Base-by-base conservation (phyloP, 2,797 vertebrate genomes). In the Amphiprion clarkii region DNA sequence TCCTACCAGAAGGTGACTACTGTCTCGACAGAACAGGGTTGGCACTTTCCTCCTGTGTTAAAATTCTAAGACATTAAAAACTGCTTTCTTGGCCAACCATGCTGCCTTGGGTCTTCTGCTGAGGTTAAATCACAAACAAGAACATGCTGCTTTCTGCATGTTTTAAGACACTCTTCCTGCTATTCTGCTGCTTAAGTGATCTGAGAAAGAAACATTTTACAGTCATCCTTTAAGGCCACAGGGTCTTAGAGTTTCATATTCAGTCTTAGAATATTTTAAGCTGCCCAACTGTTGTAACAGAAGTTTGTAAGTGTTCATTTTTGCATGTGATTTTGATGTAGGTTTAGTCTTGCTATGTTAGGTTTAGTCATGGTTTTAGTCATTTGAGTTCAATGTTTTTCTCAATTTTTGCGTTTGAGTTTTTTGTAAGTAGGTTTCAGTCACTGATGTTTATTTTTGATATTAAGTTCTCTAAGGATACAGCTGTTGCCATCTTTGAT, bases 171-270 rank as follows among this genome's bases (percentile, higher is more conserved):
- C 14, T 21, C 57, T 27, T 65, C 19, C 55, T 72, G 53, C 23
- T 36, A 16, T 67, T 55, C 44, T 27, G 23, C 44, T 52, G 36
- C 42, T 52, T 27, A 67, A 19, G 39, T 60, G 70, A 10, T 67
- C 59, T 64, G 0, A 25, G 17, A 39, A 25, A 25, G 3, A 55
- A 11, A 33, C 14, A 11, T 61, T 63, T 67, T 48, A 59, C 29
- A 7, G 16, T 58, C 9, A 40, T 17, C 1, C 12, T 64, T 27
- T 3, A 1, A 19, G 12, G 23, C 48, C 39, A 1, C 3, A 14
- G 19, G 21, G 19, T 52, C 11, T 29, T 29, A 27, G 53, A 6
- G 3, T 63, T 55, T 19, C 56, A 23, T 12, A 16, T 6, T 48
- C 3, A 16, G 14, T 25, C 17, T 29, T 3, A 21, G 40, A 23